phyloP scores from a whole-genome alignment of 2,113 vertebrate genomes.

The Charina bottae region DNA sequence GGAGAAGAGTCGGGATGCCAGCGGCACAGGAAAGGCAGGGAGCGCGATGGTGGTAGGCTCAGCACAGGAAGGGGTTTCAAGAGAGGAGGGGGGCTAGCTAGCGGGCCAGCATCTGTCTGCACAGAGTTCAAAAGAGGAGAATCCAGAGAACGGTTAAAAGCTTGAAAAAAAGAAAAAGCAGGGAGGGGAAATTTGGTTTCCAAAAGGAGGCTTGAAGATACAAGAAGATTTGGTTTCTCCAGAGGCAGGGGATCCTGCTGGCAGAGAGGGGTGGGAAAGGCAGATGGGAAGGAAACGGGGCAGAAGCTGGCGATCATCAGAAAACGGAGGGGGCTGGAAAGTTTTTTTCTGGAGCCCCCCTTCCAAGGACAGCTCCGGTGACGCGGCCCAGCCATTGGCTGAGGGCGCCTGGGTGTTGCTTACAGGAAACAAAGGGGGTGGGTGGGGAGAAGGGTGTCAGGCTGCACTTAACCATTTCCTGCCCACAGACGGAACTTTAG shows the following conservation, averaged over 20 bases:
- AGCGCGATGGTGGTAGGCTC: neutral
- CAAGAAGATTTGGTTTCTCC: neutral
- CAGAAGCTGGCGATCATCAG: neutral
- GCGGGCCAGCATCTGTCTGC: neutral
- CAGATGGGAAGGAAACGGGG: neutral
- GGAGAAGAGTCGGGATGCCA: neutral
- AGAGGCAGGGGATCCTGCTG: neutral
- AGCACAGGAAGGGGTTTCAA: neutral
- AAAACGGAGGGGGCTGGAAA: neutral
- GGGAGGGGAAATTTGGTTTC: neutral
- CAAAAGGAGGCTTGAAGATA: neutral
- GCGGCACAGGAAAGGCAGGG: too few species aligned
- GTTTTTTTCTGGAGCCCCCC: neutral
- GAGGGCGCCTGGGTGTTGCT: slow-evolving; percentile 8
- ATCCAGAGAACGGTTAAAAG: neutral
- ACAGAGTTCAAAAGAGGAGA: too few species aligned
- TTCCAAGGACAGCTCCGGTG: slow-evolving; percentile 6
- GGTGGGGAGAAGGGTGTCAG: neutral
- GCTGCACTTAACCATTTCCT: slow-evolving; percentile 22
- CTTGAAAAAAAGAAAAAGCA: too few species aligned
- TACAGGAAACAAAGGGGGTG: slow-evolving; percentile 23
- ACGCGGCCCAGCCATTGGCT: slow-evolving; percentile 5
- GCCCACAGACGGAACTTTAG: neutral
- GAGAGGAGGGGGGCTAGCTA: too few species aligned
- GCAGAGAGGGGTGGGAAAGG: neutral